Base-by-base conservation (phyloP, 2,888 invertebrate species). In the Meiosimyza decipiens region DNA sequence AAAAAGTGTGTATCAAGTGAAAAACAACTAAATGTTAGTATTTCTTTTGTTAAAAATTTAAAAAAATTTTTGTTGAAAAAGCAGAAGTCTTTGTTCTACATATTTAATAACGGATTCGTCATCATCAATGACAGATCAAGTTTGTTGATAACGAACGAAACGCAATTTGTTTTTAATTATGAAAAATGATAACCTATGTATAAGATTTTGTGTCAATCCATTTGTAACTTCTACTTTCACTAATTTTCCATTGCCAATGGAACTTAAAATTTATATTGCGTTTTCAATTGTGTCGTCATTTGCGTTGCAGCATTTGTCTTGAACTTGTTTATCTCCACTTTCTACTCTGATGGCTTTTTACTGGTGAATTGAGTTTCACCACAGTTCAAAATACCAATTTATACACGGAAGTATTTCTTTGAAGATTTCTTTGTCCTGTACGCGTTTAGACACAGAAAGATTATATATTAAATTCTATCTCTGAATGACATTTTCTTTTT, bases 1-100 rank as follows among this genome's bases (percentile, higher is more conserved):
- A n/a, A 62, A 40, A n/a, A 12, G n/a, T 40, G 40, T 40, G 33
- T 64, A 18, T 22, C 18, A 64, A 51, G 64, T 64, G 64, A 13
- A 64, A 7, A 50, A 16, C 64, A 18, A 22, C 3, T 22, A n/a
- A 64, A 64, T 51, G 64, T 64, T 64, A 64, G 64, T 64, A 64
- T 64, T 51, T 51, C 40, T 2, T 1, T 40, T 40, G 1, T 7
- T 13, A 22, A 63, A 4, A 7, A 64, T 60, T 28, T 15, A 18
- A 59, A 28, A 28, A 28, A 33, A 28, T n/a, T 16, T 12, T 7
- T 40, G 40, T 13, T 12, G 12, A 47, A 62, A 62, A 47, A 62
- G 13, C 13, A 22, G 7, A 9, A 28, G 28, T 64, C 51, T 64
- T 64, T 64, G 64, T 64, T 51, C 64, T 22, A 28, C 28, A 28